Percentiles rank a stretch among this genome's conserved stretches.
These are phyloP conservation scores for Phasianus colchicus DNA, from an alignment of 2,113 vertebrate species.

Conservation along the genomic window DNA sequence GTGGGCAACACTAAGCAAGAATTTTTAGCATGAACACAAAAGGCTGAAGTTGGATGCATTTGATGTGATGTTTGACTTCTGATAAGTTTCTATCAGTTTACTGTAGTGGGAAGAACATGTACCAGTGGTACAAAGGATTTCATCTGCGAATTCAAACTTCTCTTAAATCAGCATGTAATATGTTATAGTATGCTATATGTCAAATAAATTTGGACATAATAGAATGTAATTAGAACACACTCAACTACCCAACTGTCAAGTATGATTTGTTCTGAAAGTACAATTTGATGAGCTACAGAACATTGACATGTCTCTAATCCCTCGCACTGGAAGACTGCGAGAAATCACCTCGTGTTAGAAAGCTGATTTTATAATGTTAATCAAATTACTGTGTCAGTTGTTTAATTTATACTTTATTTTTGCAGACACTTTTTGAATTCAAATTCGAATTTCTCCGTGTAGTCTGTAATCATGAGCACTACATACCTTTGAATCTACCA, in stretches of 20 bases:
- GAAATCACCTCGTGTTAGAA: not conserved
- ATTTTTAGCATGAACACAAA: not conserved
- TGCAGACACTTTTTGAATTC: constrained; percentile 95
- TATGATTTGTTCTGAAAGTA: not conserved
- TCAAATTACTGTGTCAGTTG: not conserved
- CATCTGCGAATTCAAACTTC: not conserved
- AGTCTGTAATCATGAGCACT: constrained; percentile 97
- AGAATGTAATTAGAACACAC: not conserved
- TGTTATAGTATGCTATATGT: not conserved
- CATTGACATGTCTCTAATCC: not conserved
- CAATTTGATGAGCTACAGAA: not conserved
- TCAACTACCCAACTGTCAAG: not conserved
- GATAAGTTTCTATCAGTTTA: not conserved
- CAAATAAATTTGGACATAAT: not conserved
- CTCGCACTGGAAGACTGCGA: not conserved
- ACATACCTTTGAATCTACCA: constrained; percentile 95
- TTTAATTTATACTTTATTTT: constrained; percentile 29
- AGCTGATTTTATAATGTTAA: not conserved
- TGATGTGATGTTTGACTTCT: not conserved
- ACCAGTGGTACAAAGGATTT: not conserved
- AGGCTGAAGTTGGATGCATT: not conserved
- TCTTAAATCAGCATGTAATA: not conserved
- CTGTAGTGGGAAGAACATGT: not conserved
- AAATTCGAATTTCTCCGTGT: constrained; percentile 98
- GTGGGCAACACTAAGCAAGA: not conserved